Evolutionary conservation across 2,113 vertebrate genomes (phyloP), one percentile per base, ranked within the genome.

Genomic region (Caretta caretta): DNA sequence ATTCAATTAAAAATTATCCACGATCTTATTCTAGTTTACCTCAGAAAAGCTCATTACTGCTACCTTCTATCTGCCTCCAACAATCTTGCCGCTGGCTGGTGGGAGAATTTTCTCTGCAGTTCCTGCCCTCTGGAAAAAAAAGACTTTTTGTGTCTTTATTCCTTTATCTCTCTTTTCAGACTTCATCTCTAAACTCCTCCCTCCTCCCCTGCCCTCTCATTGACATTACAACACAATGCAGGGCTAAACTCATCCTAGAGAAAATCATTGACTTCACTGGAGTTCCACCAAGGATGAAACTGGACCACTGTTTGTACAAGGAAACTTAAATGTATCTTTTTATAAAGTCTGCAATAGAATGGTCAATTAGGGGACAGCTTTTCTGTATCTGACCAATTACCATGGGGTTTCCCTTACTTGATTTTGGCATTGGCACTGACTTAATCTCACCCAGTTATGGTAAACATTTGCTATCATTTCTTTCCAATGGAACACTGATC

Each of bases 401-500:
- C 49, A 6, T 65, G 88, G 11, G 8, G 10, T 91, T 88, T 88
- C 76, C 56, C 25, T 57, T 57, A 57, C 25, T 57, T 57, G 56
- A 57, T 57, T 57, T 57, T 57, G 56, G 56, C 56, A 27, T 57
- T 57, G 56, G 51, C 51, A 53, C 6, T 5, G 51, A 57, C 25
- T 57, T 42, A 6, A 72, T 0, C 14, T 51, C 57, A 8, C 29
- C 50, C 3, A 86, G 29, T 31, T 78, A 80, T 6, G 13, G 51
- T 25, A 75, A n/a, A 35, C 4, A 1, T 14, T 80, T 50, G 4
- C 56, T 92, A 76, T 84, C 35, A 6, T 92, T 65, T 90, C 42
- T 72, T 93, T 91, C 80, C 98, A 99, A 99, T 99, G 98, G 98
- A 94, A 99, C 98, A 10, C 11, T 98, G 86, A 1, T 99, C 88